Evolutionary conservation across 2,113 vertebrate species (phyloP).

Genomic region (Crocuta crocuta): DNA sequence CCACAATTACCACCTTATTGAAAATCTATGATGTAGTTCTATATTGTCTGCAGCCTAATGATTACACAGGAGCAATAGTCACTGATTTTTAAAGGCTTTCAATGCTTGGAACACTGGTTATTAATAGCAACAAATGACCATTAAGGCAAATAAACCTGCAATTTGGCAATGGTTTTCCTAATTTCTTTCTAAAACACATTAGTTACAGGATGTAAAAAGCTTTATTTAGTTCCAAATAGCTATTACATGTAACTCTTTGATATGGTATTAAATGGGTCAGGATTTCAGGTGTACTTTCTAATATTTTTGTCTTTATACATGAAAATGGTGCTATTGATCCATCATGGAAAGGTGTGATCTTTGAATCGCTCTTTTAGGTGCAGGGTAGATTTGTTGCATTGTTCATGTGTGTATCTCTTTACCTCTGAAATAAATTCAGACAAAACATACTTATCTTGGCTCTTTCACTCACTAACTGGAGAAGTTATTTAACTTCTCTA

Average conservation of each 20-base stretch:
- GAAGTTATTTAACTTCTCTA: neutral
- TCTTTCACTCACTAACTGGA: neutral
- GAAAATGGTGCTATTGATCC: neutral
- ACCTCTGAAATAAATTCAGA: neutral
- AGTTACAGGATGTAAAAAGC: neutral
- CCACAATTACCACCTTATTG: constrained; percentile 69
- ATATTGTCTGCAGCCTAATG: neutral
- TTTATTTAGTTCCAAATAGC: constrained; percentile 51
- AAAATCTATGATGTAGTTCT: constrained; percentile 54
- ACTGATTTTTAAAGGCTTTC: constrained; percentile 66
- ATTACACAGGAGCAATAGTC: constrained; percentile 55
- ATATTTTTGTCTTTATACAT: neutral
- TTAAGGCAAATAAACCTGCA: constrained; percentile 34
- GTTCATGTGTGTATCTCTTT: neutral
- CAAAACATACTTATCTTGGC: neutral
- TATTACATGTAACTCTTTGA: constrained; percentile 8
- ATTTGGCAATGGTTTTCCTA: constrained; percentile 32
- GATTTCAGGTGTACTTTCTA: neutral
- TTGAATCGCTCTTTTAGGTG: neutral
- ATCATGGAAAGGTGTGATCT: neutral
- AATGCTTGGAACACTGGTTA: constrained; percentile 46
- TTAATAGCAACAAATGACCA: constrained; percentile 57
- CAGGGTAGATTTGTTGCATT: neutral
- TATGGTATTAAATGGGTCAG: neutral
- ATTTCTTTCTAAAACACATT: constrained; percentile 43